A percentile compares a stretch with the other conserved stretches of the same genome.
Conservation (phyloP, 2,113 vertebrate species). For the Hypomesus transpacificus region DNA sequence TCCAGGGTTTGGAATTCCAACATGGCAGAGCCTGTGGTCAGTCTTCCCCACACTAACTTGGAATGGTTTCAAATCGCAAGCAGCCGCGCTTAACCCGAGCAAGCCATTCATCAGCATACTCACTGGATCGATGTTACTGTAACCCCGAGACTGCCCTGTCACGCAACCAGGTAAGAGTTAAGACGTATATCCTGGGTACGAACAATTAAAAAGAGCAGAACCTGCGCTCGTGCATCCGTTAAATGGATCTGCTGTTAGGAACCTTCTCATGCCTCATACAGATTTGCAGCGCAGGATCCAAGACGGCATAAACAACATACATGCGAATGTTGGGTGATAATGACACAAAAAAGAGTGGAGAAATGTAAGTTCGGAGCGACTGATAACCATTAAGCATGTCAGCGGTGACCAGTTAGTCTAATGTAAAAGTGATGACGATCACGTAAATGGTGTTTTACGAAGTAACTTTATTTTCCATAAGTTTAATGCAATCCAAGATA, state of each 20-base stretch:
- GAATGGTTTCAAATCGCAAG: constrained; percentile 92
- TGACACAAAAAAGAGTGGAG: constrained; percentile 10
- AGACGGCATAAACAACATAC: constrained; percentile 53
- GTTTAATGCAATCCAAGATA: constrained; percentile 66
- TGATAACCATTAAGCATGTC: background rate
- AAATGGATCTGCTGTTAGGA: constrained; percentile 36
- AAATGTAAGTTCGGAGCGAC: constrained; percentile 70
- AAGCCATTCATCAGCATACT: constrained; percentile 78
- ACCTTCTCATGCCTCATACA: constrained; percentile 48
- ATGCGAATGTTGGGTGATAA: constrained; percentile 26
- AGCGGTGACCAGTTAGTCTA: background rate
- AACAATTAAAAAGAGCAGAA: constrained; percentile 72
- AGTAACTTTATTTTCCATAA: constrained; percentile 67
- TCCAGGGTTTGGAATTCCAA: constrained; percentile 99
- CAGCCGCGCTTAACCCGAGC: constrained; percentile 83
- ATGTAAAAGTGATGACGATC: background rate
- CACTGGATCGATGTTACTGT: constrained; percentile 84
- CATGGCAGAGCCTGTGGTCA: constrained; percentile 99
- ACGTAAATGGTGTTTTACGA: constrained; percentile 1
- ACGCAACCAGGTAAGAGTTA: constrained; percentile 87
- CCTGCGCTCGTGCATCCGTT: constrained; percentile 62
- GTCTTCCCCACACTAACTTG: constrained; percentile 94
- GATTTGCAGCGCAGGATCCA: constrained; percentile 68
- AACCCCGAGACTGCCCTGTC: constrained; percentile 77
- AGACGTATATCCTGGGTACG: constrained; percentile 59